phyloP scores from a whole-genome alignment of 1,140 invertebrate genomes.

The Meteorus sp. region DNA sequence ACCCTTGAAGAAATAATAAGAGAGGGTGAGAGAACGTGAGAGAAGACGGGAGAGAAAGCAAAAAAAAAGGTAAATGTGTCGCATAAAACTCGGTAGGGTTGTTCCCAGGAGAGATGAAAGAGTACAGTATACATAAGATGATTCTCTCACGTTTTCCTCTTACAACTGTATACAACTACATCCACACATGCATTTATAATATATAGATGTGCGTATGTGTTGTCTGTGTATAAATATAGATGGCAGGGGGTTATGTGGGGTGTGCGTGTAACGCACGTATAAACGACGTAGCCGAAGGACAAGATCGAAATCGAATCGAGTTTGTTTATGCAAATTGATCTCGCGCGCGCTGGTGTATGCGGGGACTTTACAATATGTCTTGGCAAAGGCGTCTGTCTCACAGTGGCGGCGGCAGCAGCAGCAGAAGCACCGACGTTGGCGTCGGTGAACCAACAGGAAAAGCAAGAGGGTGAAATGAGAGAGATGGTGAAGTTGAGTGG shows the following conservation, averaged over 20 bases:
- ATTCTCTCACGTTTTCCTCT: no score
- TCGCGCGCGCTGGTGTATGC: constrained; percentile 20
- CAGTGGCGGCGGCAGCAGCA: constrained; percentile 6
- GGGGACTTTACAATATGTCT: constrained; percentile 25
- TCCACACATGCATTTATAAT: not conserved
- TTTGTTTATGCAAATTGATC: constrained; percentile 31
- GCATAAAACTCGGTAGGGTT: constrained; percentile 19
- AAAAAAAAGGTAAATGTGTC: constrained; percentile 16
- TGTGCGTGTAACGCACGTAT: constrained; percentile 26
- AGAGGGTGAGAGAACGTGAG: no score
- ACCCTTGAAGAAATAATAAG: no score
- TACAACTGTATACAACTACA: not conserved
- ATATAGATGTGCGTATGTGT: not conserved
- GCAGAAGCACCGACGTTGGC: not conserved
- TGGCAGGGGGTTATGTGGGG: not conserved
- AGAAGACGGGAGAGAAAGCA: not conserved
- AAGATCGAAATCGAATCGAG: constrained; percentile 30
- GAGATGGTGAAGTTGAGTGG: no score
- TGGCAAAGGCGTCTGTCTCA: constrained; percentile 23
- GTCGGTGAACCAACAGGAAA: not conserved
- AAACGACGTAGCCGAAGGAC: constrained; percentile 27
- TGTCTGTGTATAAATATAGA: not conserved
- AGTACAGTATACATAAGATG: not conserved
- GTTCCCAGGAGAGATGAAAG: constrained; percentile 6
- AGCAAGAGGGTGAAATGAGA: not conserved